Evolutionary conservation across 2,113 vertebrate species (phyloP).

Genomic region (Trogon surrucura): DNA sequence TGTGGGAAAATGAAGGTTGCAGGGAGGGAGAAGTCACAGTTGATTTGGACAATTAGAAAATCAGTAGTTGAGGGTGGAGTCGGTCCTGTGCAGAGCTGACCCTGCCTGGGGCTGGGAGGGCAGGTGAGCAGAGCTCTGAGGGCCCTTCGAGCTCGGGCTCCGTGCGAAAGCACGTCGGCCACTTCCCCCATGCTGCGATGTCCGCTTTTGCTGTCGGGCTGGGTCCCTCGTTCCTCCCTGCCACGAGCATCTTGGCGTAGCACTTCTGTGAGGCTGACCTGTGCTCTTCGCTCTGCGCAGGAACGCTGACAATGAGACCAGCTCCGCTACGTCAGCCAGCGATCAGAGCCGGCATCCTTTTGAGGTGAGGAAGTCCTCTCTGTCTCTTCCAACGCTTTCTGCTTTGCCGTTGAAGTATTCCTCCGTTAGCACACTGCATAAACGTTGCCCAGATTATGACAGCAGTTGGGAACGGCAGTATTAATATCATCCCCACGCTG

Average conservation of each 20-base stretch:
- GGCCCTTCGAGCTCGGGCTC: neutral
- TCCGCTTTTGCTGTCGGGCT: neutral
- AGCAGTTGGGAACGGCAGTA: neutral
- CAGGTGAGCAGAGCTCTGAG: neutral
- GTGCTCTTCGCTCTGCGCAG: conserved; percentile 43
- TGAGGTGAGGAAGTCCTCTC: conserved; percentile 73
- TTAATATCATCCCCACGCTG: neutral
- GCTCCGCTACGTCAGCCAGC: conserved; percentile 78
- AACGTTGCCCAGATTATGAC: neutral
- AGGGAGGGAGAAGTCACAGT: neutral
- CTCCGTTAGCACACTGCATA: neutral
- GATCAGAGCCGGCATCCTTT: conserved; percentile 88
- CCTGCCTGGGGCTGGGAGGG: neutral
- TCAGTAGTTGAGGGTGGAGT: neutral
- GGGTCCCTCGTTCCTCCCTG: neutral
- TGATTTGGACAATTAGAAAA: neutral
- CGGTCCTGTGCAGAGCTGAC: neutral
- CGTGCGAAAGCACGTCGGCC: fast-evolving
- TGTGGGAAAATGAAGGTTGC: neutral
- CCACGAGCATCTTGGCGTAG: neutral
- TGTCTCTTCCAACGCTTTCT: neutral
- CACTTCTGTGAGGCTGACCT: neutral
- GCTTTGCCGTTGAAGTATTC: neutral
- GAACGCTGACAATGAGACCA: conserved; percentile 86
- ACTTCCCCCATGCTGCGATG: neutral